Percentiles rank a stretch among this genome's conserved stretches.
These are phyloP conservation scores for Pachypeltis micranthus DNA, from an alignment of 1,140 invertebrate genomes.

Conservation along the genomic window DNA sequence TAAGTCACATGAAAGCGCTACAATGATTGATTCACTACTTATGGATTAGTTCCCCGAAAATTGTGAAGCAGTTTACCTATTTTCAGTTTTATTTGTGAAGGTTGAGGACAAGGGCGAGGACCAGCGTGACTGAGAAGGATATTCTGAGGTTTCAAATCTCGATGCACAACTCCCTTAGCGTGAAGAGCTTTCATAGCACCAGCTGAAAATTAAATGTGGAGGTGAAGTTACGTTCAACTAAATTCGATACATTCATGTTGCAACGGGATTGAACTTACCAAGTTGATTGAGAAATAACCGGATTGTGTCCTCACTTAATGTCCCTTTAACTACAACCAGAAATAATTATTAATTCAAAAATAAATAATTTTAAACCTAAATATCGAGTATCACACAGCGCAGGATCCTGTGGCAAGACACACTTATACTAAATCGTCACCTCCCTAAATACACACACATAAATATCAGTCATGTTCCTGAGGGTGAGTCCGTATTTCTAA, in stretches of 20 bases:
- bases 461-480: no score
- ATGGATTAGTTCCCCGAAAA: neutral
- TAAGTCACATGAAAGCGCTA: no score
- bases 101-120: conserved; percentile 65
- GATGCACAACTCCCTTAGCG: conserved; percentile 92
- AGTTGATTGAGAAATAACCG: conserved; percentile 88
- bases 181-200: conserved; percentile 93
- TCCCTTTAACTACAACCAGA: conserved; percentile 60
- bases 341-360: conserved; percentile 23
- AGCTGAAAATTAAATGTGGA: no score
- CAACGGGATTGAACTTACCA: conserved; percentile 48
- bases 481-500: no score
- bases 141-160: conserved; percentile 97
- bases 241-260: no score
- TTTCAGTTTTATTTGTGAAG: conserved; percentile 87
- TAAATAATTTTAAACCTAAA: no score
- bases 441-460: no score
- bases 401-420: no score
- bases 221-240: no score
- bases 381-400: no score
- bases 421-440: no score
- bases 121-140: conserved; percentile 79
- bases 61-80: conserved; percentile 51
- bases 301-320: conserved; percentile 94
- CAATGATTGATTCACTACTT: no score